A percentile compares a stretch with the other conserved stretches of the same genome.
phyloP scores from a whole-genome alignment of 2,888 invertebrate species.

The Eupithecia pulchellata region DNA sequence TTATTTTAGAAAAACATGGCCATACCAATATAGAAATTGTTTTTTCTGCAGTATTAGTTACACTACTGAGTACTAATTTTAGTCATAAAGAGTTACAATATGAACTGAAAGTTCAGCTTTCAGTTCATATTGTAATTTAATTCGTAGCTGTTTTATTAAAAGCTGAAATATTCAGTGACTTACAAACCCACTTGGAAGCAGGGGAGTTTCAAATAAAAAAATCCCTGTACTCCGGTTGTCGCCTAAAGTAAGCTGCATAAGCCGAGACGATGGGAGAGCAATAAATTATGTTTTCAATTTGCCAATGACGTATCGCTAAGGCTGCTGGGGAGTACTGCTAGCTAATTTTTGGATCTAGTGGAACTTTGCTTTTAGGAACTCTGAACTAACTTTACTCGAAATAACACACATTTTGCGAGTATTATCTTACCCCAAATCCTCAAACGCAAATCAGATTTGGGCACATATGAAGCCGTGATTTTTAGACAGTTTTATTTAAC shows the following conservation, averaged over 20 bases:
- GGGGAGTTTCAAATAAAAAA: conserved; percentile 57
- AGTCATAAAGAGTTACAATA: not conserved
- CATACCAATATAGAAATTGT: conserved; percentile 42
- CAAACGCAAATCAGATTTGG: not conserved
- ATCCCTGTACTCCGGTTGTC: conserved; percentile 62
- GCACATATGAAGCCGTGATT: not conserved
- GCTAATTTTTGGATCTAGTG: conserved; percentile 50
- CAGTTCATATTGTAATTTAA: not conserved
- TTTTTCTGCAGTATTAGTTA: conserved; percentile 24
- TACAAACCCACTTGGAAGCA: conserved; percentile 30
- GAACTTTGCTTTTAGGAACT: conserved; percentile 45
- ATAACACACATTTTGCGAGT: not conserved
- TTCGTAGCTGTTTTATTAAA: not conserved
- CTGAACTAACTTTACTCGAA: not conserved
- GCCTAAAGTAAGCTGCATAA: conserved; percentile 66
- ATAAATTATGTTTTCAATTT: conserved; percentile 78
- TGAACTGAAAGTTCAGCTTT: not conserved
- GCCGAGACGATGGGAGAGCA: conserved; percentile 65
- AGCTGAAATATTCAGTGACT: conserved; percentile 16
- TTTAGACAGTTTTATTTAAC: not conserved
- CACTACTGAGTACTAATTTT: not conserved
- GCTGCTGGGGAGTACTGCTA: conserved; percentile 50
- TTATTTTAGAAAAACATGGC: conserved; percentile 38
- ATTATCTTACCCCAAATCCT: not conserved
- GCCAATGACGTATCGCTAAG: conserved; percentile 73